Evolutionary conservation across 2,888 invertebrate genomes (phyloP).

Genomic region (Euplagia quadripunctaria): DNA sequence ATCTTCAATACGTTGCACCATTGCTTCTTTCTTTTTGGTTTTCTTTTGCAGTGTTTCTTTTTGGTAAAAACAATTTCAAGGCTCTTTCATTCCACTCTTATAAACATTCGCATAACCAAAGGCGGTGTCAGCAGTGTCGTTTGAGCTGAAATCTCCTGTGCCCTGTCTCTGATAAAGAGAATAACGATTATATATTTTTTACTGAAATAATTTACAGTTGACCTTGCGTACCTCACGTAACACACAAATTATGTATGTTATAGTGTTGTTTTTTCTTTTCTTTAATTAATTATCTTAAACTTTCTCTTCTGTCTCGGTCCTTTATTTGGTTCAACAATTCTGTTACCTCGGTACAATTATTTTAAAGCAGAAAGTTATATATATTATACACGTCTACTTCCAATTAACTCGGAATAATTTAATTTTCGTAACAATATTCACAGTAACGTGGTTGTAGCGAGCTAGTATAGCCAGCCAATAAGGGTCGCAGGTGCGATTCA

Average conservation of each 20-base stretch:
- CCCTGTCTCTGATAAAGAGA: not conserved
- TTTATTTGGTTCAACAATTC: not conserved
- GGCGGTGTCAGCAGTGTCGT: not conserved
- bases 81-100: not conserved
- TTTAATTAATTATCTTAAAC: not conserved
- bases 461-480: conserved; percentile 32
- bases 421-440: conserved; percentile 24
- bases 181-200: not conserved
- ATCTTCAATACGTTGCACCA: not conserved
- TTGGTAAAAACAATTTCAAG: too few species aligned
- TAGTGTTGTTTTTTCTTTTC: not conserved
- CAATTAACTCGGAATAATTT: conserved; percentile 27
- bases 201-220: not conserved
- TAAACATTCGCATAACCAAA: not conserved
- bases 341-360: conserved; percentile 8
- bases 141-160: not conserved
- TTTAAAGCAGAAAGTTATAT: conserved; percentile 18
- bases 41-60: too few species aligned
- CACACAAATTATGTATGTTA: not conserved
- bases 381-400: conserved; percentile 10
- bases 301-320: not conserved
- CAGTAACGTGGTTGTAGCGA: conserved; percentile 26
- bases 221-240: not conserved
- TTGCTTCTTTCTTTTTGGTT: too few species aligned
- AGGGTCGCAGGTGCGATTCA: conserved; percentile 40